These are phyloP conservation scores for Drosophila obscura DNA, from an alignment of 1,140 invertebrate genomes.

Conservation along the genomic window DNA sequence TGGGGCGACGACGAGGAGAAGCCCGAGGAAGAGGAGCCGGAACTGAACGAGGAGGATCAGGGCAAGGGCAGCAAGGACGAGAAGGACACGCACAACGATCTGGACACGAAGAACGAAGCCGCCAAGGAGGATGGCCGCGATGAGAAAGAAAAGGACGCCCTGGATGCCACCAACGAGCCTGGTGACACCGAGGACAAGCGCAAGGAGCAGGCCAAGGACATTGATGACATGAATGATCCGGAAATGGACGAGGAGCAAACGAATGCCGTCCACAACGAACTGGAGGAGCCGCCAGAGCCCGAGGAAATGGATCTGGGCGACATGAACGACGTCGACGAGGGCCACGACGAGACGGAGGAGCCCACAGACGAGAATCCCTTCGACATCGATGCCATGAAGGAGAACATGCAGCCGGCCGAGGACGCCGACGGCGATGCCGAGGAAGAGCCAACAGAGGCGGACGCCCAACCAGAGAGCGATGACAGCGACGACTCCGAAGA, in stretches of 20 bases:
- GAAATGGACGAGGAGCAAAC: slow-evolving; percentile 92
- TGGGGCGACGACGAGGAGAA: slow-evolving; percentile 94
- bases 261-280: slow-evolving; percentile 93
- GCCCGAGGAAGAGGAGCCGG: slow-evolving; percentile 86
- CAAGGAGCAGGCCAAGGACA: slow-evolving; percentile 78
- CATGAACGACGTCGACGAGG: slow-evolving; percentile 92
- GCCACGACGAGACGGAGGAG: slow-evolving; percentile 86
- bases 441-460: slow-evolving; percentile 84
- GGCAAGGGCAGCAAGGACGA: slow-evolving; percentile 89
- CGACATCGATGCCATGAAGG: slow-evolving; percentile 92
- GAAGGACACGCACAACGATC: slow-evolving; percentile 87
- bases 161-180: slow-evolving; percentile 83
- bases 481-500: slow-evolving; percentile 82
- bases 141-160: slow-evolving; percentile 84
- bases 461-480: slow-evolving; percentile 85
- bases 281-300: slow-evolving; percentile 90
- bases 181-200: slow-evolving; percentile 66
- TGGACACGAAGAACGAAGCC: slow-evolving; percentile 86
- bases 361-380: slow-evolving; percentile 91
- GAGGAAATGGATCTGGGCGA: slow-evolving; percentile 95
- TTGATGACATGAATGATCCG: slow-evolving; percentile 87
- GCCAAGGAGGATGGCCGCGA: slow-evolving; percentile 84
- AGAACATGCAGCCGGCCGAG: slow-evolving; percentile 84
- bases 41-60: slow-evolving; percentile 87
- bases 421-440: slow-evolving; percentile 80